phyloP scores from a whole-genome alignment of 2,113 vertebrate species.

The Quiscalus mexicanus region DNA sequence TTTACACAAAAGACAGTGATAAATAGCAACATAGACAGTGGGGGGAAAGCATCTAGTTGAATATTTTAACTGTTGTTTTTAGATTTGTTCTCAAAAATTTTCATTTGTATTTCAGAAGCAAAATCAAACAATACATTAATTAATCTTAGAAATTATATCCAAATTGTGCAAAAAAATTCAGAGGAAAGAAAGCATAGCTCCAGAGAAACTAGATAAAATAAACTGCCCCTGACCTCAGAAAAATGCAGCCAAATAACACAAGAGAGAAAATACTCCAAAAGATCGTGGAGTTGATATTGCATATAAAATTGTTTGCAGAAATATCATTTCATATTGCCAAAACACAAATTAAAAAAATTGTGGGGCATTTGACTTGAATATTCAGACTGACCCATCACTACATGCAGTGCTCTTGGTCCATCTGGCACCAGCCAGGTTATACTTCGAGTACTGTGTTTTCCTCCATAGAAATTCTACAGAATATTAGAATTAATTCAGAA shows the following conservation, averaged over 20 bases:
- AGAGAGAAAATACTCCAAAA: neutral
- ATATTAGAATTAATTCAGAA: neutral
- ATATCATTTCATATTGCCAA: neutral
- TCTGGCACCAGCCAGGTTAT: neutral
- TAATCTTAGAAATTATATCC: neutral
- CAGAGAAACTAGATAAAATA: neutral
- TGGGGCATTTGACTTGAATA: neutral
- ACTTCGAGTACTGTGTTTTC: neutral
- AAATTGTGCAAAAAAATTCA: neutral
- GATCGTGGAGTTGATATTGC: rapidly evolving
- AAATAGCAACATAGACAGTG: neutral
- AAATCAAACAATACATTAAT: neutral
- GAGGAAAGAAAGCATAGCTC: neutral
- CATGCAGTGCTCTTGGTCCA: neutral
- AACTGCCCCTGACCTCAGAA: neutral
- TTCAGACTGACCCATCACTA: neutral
- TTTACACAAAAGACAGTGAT: neutral
- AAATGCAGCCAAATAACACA: neutral
- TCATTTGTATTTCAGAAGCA: neutral
- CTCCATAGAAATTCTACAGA: neutral
- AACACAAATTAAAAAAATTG: neutral
- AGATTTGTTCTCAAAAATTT: neutral
- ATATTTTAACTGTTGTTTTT: neutral
- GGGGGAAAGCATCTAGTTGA: neutral
- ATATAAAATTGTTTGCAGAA: neutral